Conservation (phyloP, 2,888 invertebrate genomes). For the Acleris emargana region DNA sequence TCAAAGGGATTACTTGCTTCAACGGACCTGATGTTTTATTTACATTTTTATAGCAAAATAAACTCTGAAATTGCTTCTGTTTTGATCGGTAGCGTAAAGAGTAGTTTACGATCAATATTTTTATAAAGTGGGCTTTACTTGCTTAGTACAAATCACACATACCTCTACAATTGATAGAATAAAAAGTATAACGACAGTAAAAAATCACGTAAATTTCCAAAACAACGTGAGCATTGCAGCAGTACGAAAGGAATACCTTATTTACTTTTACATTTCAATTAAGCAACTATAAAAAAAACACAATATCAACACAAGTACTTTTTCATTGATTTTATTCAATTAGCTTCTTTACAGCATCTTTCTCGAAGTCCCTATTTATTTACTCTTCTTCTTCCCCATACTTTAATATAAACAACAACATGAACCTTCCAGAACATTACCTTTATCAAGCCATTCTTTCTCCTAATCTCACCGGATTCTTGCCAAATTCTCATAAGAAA, state of each 20-base stretch:
- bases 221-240: too few relatives aligned
- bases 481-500: conserved; percentile 74
- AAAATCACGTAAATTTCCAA: too few relatives aligned
- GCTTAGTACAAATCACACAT: too few relatives aligned
- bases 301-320: too few relatives aligned
- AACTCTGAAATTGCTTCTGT: conserved; percentile 32
- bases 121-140: neutral
- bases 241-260: too few relatives aligned
- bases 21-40: conserved; percentile 41
- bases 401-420: conserved; percentile 7
- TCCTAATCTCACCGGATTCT: conserved; percentile 63
- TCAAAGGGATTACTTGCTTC: conserved; percentile 45
- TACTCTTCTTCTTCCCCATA: neutral
- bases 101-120: neutral
- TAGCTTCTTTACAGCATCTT: too few relatives aligned
- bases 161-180: too few relatives aligned
- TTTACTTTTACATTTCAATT: too few relatives aligned
- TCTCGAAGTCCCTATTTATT: too few relatives aligned
- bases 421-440: conserved; percentile 44
- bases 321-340: too few relatives aligned
- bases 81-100: conserved; percentile 3
- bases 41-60: conserved; percentile 43
- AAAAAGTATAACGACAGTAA: too few relatives aligned
- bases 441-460: conserved; percentile 68
- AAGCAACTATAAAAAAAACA: too few relatives aligned